Conservation (phyloP, 1,140 invertebrate genomes). For the Watersipora subatra region DNA sequence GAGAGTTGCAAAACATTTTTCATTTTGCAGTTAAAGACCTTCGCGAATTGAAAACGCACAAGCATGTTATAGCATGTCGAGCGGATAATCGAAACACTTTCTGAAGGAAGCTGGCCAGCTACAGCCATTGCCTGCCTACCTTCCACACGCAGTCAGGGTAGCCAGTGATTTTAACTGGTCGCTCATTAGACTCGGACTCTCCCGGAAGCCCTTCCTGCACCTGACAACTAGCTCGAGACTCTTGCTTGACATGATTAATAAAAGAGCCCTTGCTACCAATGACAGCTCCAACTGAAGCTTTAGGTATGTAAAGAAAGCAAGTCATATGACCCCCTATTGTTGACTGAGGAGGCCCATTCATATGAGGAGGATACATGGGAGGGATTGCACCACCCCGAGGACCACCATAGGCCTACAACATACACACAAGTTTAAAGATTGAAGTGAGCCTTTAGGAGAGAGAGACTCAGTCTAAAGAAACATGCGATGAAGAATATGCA, state of each 20-base stretch:
- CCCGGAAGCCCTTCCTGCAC: constrained; percentile 56
- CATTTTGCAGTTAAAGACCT: too few species aligned
- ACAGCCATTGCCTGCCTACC: too few species aligned
- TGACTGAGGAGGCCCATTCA: constrained; percentile 19
- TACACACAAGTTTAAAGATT: too few species aligned
- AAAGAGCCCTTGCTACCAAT: constrained; percentile 92
- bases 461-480: too few species aligned
- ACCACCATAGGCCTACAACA: too few species aligned
- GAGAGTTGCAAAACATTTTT: too few species aligned
- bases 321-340: not conserved
- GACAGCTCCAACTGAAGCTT: constrained; percentile 88
- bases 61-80: too few species aligned
- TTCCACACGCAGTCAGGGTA: constrained; percentile 88
- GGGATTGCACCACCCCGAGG: constrained; percentile 35
- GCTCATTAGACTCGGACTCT: constrained; percentile 52
- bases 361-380: constrained; percentile 17
- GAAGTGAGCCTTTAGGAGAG: too few species aligned
- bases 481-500: too few species aligned
- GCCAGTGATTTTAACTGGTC: constrained; percentile 84
- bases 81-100: too few species aligned
- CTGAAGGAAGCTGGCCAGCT: too few species aligned
- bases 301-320: constrained; percentile 67
- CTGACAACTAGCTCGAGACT: constrained; percentile 76
- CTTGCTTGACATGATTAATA: constrained; percentile 89
- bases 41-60: too few species aligned